These are phyloP conservation scores for Callithrix jacchus DNA, from an alignment of 2,113 vertebrate species.

Conservation along the genomic window DNA sequence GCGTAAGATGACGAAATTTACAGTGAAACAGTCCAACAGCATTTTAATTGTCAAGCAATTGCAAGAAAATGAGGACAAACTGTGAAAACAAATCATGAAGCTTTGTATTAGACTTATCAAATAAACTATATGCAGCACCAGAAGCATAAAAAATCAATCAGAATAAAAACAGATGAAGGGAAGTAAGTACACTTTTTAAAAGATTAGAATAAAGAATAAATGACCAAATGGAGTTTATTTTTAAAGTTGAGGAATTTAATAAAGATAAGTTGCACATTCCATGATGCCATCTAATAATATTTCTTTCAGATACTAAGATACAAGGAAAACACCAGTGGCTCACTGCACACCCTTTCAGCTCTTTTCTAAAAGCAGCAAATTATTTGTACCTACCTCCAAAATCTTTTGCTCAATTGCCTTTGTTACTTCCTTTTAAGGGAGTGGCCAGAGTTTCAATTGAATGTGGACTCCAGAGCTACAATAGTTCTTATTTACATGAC, in stretches of 20 bases:
- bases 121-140: neutral
- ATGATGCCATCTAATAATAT: neutral
- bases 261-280: neutral
- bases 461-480: neutral
- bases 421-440: neutral
- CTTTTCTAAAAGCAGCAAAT: neutral
- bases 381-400: neutral
- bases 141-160: conserved; percentile 25
- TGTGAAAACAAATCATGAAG: neutral
- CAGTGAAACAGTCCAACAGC: neutral
- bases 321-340: neutral
- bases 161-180: neutral
- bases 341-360: neutral
- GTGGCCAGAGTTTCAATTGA: neutral
- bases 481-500: neutral
- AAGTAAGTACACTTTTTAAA: neutral
- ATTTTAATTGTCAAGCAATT: neutral
- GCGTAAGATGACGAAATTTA: neutral
- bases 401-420: neutral
- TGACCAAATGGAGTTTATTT: neutral
- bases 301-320: neutral
- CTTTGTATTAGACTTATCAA: neutral
- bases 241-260: neutral
- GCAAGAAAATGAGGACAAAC: conserved; percentile 38
- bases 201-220: neutral